These are phyloP conservation scores for Bambusicola thoracicus DNA, from an alignment of 2,113 vertebrate genomes.

Conservation along the genomic window DNA sequence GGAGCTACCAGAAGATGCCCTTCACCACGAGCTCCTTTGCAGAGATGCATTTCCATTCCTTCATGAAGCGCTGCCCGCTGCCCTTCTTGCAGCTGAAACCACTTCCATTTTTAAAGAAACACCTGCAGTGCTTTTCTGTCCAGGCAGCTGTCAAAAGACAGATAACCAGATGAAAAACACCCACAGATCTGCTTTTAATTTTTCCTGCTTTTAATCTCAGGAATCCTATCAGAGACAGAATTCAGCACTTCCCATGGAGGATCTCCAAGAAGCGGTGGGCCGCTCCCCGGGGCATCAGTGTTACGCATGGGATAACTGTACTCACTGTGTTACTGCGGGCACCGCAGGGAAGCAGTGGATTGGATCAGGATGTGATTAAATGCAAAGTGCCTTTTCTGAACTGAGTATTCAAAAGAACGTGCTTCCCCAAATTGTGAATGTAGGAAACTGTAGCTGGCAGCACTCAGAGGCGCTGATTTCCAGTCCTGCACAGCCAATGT, in stretches of 20 bases:
- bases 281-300: neutral
- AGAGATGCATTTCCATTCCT: neutral
- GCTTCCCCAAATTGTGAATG: too few species aligned
- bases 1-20: neutral
- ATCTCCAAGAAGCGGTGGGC: neutral
- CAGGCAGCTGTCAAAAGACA: neutral
- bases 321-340: rapidly evolving
- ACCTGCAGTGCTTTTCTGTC: neutral
- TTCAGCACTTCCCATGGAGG: neutral
- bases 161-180: neutral
- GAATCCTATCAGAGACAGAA: neutral
- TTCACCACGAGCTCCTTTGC: neutral
- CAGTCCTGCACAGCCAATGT: too few species aligned
- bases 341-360: neutral
- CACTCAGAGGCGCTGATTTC: too few species aligned
- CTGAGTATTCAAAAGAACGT: neutral
- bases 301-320: rapidly evolving
- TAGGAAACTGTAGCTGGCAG: too few species aligned
- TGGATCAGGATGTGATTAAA: neutral
- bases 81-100: neutral
- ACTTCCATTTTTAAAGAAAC: neutral
- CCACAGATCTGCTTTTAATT: neutral
- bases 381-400: neutral
- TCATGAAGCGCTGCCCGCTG: neutral
- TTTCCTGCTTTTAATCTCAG: neutral